Conservation (phyloP, 2,113 vertebrate species). For the Morphnarchus princeps region DNA sequence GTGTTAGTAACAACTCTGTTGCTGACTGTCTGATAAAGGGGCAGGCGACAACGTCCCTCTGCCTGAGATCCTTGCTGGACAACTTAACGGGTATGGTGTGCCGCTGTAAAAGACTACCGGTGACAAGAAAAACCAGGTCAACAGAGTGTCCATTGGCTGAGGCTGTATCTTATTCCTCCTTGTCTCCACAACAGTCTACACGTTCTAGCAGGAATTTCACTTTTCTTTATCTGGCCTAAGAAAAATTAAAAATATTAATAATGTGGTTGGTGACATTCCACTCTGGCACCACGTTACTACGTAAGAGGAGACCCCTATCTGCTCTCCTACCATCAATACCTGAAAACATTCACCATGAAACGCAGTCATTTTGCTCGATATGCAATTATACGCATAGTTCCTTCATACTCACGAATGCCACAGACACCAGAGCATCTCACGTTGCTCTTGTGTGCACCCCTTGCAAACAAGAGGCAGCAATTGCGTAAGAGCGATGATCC, state of each 20-base stretch:
- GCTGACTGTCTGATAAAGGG: neutral
- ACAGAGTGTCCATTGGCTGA: neutral
- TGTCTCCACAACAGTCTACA: neutral
- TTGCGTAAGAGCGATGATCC: neutral
- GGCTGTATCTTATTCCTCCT: neutral
- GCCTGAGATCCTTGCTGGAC: neutral
- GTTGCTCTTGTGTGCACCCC: neutral
- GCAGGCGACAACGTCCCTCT: neutral
- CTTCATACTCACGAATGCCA: neutral
- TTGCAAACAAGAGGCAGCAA: neutral
- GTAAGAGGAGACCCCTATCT: neutral
- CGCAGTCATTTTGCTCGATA: neutral
- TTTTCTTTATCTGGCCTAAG: neutral
- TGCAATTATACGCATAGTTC: neutral
- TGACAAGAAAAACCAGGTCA: neutral
- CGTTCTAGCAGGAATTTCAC: neutral
- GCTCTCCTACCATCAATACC: neutral
- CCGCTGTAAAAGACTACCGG: fast-evolving
- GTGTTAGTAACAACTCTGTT: neutral
- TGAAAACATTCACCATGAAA: neutral
- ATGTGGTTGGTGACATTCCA: neutral
- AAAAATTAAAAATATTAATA: neutral
- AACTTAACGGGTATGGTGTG: fast-evolving
- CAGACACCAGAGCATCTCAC: neutral
- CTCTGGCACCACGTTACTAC: fast-evolving